These are phyloP conservation scores for Cyanoramphus novaezelandiae DNA, from an alignment of 2,113 vertebrate genomes.

Conservation along the genomic window DNA sequence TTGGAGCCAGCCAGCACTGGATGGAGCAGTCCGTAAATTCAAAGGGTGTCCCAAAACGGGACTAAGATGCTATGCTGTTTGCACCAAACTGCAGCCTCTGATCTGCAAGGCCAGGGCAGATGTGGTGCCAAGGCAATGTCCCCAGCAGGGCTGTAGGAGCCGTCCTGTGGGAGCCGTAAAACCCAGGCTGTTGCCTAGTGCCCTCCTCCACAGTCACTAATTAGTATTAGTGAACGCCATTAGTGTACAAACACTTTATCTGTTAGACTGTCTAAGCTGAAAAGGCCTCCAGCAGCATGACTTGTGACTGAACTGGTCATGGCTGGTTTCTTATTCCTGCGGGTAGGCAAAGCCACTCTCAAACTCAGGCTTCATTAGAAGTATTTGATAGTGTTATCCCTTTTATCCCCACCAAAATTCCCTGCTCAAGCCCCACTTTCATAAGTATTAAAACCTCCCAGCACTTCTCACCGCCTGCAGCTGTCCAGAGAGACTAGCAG, in stretches of 20 bases:
- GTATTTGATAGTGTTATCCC: neutral
- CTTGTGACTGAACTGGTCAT: neutral
- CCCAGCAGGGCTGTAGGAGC: neutral
- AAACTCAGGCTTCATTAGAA: neutral
- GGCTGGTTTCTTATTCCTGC: neutral
- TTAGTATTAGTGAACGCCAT: neutral
- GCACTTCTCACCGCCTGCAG: neutral
- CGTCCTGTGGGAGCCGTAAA: rapidly evolving
- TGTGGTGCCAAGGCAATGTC: neutral
- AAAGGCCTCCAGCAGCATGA: neutral
- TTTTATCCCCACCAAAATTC: neutral
- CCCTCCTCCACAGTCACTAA: neutral
- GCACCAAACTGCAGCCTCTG: neutral
- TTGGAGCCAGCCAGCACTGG: rapidly evolving
- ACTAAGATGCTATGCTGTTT: neutral
- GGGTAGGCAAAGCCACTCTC: neutral
- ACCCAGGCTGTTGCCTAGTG: neutral
- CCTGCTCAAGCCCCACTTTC: neutral
- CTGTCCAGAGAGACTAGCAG: neutral
- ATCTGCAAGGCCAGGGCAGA: neutral
- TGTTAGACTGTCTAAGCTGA: neutral
- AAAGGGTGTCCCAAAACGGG: neutral
- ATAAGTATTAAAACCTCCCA: neutral
- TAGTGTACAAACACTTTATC: neutral
- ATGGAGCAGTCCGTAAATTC: neutral